phyloP scores from a whole-genome alignment of 2,888 invertebrate species.

The Boloria euphrosyne region DNA sequence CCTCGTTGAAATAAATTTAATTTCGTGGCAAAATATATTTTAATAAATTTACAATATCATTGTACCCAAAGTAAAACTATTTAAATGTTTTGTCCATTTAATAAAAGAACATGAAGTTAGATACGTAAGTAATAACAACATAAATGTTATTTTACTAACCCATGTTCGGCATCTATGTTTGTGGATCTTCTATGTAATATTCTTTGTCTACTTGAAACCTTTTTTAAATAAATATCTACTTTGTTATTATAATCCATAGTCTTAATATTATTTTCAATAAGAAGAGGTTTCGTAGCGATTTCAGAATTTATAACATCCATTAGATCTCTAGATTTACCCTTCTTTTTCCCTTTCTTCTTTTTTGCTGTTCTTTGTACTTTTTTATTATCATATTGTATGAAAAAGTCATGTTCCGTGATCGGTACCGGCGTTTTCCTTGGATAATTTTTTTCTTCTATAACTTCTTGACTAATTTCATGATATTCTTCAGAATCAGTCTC shows the following conservation, averaged over 20 bases:
- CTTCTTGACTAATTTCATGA: constrained; percentile 62
- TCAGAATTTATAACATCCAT: constrained; percentile 67
- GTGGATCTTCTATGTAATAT: constrained; percentile 42
- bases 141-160: constrained; percentile 49
- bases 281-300: constrained; percentile 52
- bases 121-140: too few species aligned
- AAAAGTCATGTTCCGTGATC: constrained; percentile 62
- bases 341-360: constrained; percentile 58
- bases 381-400: constrained; percentile 56
- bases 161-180: constrained; percentile 53
- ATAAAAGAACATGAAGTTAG: too few species aligned
- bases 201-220: constrained; percentile 40
- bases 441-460: constrained; percentile 46
- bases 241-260: constrained; percentile 45
- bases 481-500: constrained; percentile 67
- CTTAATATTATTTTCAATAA: constrained; percentile 56
- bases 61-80: too few species aligned
- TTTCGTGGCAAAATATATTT: too few species aligned
- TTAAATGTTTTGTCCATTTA: too few species aligned
- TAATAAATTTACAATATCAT: too few species aligned
- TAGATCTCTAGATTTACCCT: constrained; percentile 51
- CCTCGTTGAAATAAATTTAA: too few species aligned
- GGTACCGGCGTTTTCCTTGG: constrained; percentile 46
- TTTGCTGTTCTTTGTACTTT: constrained; percentile 47
- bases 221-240: constrained; percentile 50